Base-by-base conservation (phyloP, 2,113 vertebrate species). In the Caretta caretta region DNA sequence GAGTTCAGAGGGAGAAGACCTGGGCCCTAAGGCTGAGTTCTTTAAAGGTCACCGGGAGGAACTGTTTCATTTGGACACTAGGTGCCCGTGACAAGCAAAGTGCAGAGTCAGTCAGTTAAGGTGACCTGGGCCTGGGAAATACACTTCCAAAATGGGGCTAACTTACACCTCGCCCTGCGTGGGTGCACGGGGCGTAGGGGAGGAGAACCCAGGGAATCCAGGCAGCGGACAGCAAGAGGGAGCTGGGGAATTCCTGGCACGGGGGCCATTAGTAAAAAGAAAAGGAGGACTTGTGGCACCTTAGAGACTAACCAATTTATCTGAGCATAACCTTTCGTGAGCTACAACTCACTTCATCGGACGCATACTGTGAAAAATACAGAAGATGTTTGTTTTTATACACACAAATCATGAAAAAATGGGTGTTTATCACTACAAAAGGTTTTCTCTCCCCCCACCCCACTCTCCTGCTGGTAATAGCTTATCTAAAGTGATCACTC, bases 41-140 rank as follows among this genome's bases (percentile, higher is more conserved):
- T 3, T 65, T 12, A 20, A 53, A 59, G 83, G 3, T 6, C n/a
- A 51, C 5, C n/a, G 27, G 27, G 62, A 84, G 72, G 62, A n/a
- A 54, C 0, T 0, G 38, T 8, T 62, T 27, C 1, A 7, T 14
- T 46, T 3, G 8, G 78, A 14, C 8, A 14, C 4, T 31, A 17
- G 16, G 27, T 49, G 78, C 6, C 10, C 20, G 22, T 42, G 38
- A 42, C 20, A 6, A 42, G 22, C 38, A 42, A 42, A 46, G n/a
- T 42, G 38, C 20, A 75, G 72, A 75, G 22, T 42, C 4, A 46
- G 9, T 11, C 22, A 22, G 22, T 42, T 42, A 9, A 75, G 25
- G n/a, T 38, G 17, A 46, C 38, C 3, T 25, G 38, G 38, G 72
- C 4, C 1, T 24, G 38, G 72, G 6, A 38, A 22, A 38, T 72